Percentiles rank a stretch among this genome's conserved stretches.
Evolutionary conservation across 2,888 invertebrate species (phyloP).

Genomic region (Lepidocyrtoides sp.): DNA sequence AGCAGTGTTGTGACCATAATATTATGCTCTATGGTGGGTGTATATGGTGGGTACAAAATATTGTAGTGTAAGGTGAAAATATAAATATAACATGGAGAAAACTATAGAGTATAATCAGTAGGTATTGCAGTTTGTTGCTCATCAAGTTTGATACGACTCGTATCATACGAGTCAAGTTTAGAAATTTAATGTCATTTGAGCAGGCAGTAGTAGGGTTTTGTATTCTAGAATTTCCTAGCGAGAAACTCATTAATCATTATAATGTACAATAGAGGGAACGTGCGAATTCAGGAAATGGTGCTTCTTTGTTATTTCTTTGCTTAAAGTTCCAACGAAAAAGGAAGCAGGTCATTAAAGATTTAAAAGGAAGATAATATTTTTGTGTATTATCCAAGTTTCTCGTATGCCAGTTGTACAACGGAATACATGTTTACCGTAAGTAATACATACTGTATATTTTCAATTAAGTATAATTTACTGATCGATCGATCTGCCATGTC

Average conservation of each 20-base stretch:
- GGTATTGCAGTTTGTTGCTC: constrained; percentile 22
- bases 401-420: no score
- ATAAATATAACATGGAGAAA: neutral
- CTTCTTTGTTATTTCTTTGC: constrained; percentile 46
- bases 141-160: no score
- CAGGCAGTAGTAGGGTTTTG: constrained; percentile 7
- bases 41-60: neutral
- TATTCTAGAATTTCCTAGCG: neutral
- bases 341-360: constrained; percentile 36
- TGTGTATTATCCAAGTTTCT: no score
- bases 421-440: no score
- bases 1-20: neutral
- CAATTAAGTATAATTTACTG: no score
- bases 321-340: neutral
- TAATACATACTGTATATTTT: no score
- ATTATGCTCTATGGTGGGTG: neutral
- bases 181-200: constrained; percentile 41
- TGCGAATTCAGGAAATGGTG: constrained; percentile 54
- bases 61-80: neutral
- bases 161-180: constrained; percentile 43
- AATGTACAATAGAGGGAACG: neutral
- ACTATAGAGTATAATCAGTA: neutral
- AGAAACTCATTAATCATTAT: constrained; percentile 64
- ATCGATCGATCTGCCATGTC: no score
- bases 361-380: constrained; percentile 30